Base-by-base conservation (phyloP, 2,888 invertebrate genomes). In the Portevinia maculata region DNA sequence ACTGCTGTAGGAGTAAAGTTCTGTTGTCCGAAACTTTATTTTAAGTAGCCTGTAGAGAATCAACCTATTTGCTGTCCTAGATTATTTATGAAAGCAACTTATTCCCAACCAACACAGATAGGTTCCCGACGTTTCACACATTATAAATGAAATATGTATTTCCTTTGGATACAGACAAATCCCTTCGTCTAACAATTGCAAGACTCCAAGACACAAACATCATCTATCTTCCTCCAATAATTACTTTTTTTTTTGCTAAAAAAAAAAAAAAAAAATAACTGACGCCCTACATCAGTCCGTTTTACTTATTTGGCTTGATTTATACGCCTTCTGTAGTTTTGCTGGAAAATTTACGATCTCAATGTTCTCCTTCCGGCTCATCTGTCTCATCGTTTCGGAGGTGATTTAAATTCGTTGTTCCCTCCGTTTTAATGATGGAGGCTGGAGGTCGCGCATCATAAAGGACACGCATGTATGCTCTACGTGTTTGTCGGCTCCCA, bases 401-500 rank as follows among this genome's bases (percentile, higher is more conserved):
- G 71, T 83, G 70, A 83, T 83, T 76, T 76, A 76, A 83, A 67
- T 83, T 83, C 60, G 65, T 83, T 76, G 65, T 65, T 73, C 64
- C 52, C 60, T 13, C 30, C n/a, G 34, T 64, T 74, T 64, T 62
- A 65, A 60, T 62, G 57, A 50, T 13, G 34, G 9, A 24, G 32
- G 41, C 28, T 48, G n/a, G 83, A 67, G 71, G 83, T 83, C 62
- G 71, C 83, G 83, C 83, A 73, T 83, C 83, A 83, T 78, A 83
- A 83, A 83, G 71, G 62, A 78, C 78, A 78, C 78, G 78, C 83
- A 78, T 62, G 65, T 76, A 28, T 41, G 28, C 24, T n/a, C 59
- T 71, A 48, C 59, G 64, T 65, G 65, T 60, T 21, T 60, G 19
- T 50, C 55, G 32, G 17, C 37, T 34, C 32, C 50, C 17, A 65